Evolutionary conservation across 2,113 vertebrate genomes (phyloP).

Genomic region (Eurystomus gularis): DNA sequence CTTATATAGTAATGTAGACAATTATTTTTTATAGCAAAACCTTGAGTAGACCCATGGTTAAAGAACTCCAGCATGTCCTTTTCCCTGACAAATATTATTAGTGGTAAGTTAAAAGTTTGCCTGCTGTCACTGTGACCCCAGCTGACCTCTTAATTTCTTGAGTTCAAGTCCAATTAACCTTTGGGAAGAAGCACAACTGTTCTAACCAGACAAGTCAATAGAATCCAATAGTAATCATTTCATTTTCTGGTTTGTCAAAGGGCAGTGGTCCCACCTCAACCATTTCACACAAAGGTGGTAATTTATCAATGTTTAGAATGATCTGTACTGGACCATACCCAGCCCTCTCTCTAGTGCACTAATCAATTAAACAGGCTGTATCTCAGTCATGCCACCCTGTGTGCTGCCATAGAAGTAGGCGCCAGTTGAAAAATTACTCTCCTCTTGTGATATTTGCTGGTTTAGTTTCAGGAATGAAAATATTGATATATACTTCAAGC

Average conservation of each 20-base stretch:
- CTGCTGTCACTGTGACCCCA: conserved; percentile 92
- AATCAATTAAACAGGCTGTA: conserved; percentile 69
- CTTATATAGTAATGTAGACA: neutral
- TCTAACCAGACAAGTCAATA: conserved; percentile 89
- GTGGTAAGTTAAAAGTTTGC: conserved; percentile 85
- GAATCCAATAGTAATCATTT: conserved; percentile 92
- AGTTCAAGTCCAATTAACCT: conserved; percentile 99
- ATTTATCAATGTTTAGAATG: conserved; percentile 84
- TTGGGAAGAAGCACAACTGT: conserved; percentile 84
- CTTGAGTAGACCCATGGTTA: conserved; percentile 36
- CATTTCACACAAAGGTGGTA: conserved; percentile 86
- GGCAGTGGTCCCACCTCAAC: conserved; percentile 84
- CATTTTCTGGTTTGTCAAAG: conserved; percentile 95
- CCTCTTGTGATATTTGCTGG: conserved; percentile 58
- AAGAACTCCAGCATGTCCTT: conserved; percentile 74
- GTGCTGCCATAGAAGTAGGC: conserved; percentile 43
- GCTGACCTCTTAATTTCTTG: conserved; percentile 96
- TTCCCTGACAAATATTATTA: conserved; percentile 91
- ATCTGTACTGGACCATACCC: conserved; percentile 71
- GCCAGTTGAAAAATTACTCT: conserved; percentile 52
- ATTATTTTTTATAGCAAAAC: conserved; percentile 29
- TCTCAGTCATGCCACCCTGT: conserved; percentile 43
- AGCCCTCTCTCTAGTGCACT: conserved; percentile 72
- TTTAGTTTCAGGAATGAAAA: conserved; percentile 34
- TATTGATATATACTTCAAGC: conserved; percentile 45